These are phyloP conservation scores for Glyphotaelius pellucidus DNA, from an alignment of 2,888 invertebrate species.

Conservation along the genomic window DNA sequence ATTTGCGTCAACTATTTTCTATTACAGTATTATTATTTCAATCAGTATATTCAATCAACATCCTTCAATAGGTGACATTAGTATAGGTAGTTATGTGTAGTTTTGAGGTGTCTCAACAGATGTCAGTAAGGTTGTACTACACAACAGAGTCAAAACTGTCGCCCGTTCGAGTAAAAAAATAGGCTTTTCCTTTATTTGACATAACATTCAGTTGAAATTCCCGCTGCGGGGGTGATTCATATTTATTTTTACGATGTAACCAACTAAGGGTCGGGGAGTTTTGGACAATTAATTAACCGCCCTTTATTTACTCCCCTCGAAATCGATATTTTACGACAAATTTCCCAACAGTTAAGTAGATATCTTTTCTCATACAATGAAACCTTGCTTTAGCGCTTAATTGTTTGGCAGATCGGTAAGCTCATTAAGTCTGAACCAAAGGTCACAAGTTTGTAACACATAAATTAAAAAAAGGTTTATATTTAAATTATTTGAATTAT, in stretches of 20 bases:
- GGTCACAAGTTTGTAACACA: not conserved
- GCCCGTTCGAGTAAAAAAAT: too few species aligned
- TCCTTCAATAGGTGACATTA: too few species aligned
- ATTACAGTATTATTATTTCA: too few species aligned
- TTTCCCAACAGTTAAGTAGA: too few species aligned
- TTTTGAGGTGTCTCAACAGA: too few species aligned
- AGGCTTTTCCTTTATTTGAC: not conserved
- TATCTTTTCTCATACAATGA: not conserved
- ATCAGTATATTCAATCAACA: too few species aligned
- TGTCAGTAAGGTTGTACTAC: too few species aligned
- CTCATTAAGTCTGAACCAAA: not conserved
- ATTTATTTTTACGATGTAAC: constrained; percentile 28
- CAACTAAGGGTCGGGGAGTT: not conserved
- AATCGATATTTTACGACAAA: not conserved
- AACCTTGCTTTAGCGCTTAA: not conserved
- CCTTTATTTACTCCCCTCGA: not conserved
- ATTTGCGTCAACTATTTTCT: too few species aligned
- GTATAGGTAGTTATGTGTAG: too few species aligned
- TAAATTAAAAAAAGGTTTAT: too few species aligned
- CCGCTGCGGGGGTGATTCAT: constrained; percentile 15
- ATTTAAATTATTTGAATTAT: too few species aligned
- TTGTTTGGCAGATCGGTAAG: not conserved
- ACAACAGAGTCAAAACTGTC: too few species aligned
- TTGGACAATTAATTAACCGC: not conserved
- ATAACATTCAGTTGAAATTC: constrained; percentile 9